Evolutionary conservation across 2,797 vertebrate species (phyloP), one percentile per base, ranked within the genome.

Genomic region (Aphelocoma californica): DNA sequence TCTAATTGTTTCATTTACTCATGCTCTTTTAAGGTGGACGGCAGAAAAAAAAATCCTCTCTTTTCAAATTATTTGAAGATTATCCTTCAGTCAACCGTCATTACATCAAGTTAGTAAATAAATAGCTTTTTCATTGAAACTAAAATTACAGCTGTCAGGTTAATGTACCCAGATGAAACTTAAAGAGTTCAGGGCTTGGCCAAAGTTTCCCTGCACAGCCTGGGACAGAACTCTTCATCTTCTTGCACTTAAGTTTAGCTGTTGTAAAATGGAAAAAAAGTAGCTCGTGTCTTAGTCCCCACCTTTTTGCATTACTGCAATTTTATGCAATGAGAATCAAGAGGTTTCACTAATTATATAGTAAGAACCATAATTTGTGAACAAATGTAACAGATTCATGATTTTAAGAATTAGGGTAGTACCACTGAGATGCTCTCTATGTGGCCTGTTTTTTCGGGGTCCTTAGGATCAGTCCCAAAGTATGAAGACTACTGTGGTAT

Each of bases 1-100:
- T 95, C 56, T 93, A 90, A 84, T 94, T 92, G 93, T 92, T 92
- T 90, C 21, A 86, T 92, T 92, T 90, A 90, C 44, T 53, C 80
- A 0, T 34, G 44, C 12, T 58, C 11, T 94, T 96, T 97, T 92
- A 95, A 96, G 70, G 92, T 95, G 62, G 90, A 94, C 44, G 58
- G 50, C 25, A 83, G 34, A 71, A 94, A 89, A 94, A 89, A 94
- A 86, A 92, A 54, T 47, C 32, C 28, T 71, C 47, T 65, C 8
- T 77, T 86, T 81, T 86, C 44, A 54, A 90, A 74, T 79, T 90
- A 90, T 69, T 74, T 92, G 69, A 89, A 81, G 57, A 79, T 89
- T 81, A 67, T 70, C 51, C 40, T 72, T 83, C 61, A 61, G 47
- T 87, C 48, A 78, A 45, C 25, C 28, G 25, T 51, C 66, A 64